These are phyloP conservation scores for Oncorhynchus kisutch DNA, from an alignment of 2,113 vertebrate genomes.

Conservation along the genomic window DNA sequence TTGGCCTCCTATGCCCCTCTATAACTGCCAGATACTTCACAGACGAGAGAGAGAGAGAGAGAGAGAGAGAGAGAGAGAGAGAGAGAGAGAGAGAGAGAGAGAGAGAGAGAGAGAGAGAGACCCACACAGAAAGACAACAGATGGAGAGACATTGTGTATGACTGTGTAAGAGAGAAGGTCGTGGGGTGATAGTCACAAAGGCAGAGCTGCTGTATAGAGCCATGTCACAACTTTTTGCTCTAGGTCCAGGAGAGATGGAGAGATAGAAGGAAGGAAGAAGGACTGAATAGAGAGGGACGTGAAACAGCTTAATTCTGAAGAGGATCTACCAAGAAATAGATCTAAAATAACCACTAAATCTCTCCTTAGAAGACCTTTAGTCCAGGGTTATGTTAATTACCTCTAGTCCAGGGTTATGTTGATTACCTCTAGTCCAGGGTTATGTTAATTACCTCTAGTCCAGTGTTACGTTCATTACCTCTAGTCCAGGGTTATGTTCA, in stretches of 20 bases:
- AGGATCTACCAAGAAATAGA: neutral
- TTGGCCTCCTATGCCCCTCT: conserved; percentile 51
- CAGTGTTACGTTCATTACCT: too few relatives aligned
- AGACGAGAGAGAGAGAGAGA: too few relatives aligned
- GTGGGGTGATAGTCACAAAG: neutral
- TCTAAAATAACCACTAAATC: neutral
- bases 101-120: too few relatives aligned
- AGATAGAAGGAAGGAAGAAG: neutral
- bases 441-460: too few relatives aligned
- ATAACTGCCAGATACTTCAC: conserved; percentile 46
- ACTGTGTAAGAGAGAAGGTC: neutral
- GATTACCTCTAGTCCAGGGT: too few relatives aligned
- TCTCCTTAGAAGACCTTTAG: neutral
- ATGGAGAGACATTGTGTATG: neutral
- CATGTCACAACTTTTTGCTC: neutral
- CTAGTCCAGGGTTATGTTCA: too few relatives aligned
- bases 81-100: too few relatives aligned
- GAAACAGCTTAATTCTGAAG: neutral
- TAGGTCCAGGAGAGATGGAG: neutral
- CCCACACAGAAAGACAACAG: neutral
- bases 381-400: too few relatives aligned
- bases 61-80: too few relatives aligned
- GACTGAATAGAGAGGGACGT: too few relatives aligned
- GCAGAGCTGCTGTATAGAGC: neutral
- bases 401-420: too few relatives aligned